Evolutionary conservation across 2,113 vertebrate genomes (phyloP).

Genomic region (Sebastes fasciatus): DNA sequence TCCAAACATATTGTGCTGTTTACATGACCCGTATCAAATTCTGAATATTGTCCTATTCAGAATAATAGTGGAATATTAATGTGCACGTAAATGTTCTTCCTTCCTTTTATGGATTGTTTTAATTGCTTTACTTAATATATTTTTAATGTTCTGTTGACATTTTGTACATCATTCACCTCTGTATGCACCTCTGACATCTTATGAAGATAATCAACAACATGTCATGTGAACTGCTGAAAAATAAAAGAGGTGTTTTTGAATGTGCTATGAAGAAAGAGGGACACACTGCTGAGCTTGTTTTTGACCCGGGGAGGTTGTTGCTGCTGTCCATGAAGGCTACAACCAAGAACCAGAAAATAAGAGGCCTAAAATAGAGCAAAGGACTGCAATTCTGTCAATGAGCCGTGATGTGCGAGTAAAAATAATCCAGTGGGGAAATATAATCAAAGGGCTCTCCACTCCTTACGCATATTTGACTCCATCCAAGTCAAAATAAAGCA

Average conservation of each 20-base stretch:
- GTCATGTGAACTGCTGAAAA: not conserved
- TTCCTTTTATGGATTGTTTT: too few species aligned
- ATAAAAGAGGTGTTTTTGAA: not conserved
- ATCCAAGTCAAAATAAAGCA: constrained; percentile 52
- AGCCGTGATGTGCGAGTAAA: constrained; percentile 68
- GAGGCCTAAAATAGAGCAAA: constrained; percentile 65
- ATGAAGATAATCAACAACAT: not conserved
- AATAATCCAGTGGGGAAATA: constrained; percentile 72
- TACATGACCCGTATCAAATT: too few species aligned
- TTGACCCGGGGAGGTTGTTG: constrained; percentile 14
- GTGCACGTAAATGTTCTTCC: too few species aligned
- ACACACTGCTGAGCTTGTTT: constrained; percentile 30
- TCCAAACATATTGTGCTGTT: too few species aligned
- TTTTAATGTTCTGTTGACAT: not conserved
- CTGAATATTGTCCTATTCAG: too few species aligned
- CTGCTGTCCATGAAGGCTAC: constrained; percentile 27
- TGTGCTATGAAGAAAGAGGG: not conserved
- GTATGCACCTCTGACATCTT: not conserved
- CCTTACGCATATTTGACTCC: constrained; percentile 43
- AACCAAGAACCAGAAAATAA: constrained; percentile 69
- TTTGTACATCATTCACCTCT: not conserved
- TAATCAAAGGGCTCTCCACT: constrained; percentile 57
- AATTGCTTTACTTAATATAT: too few species aligned
- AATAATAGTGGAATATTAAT: too few species aligned
- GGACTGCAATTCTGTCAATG: constrained; percentile 73